Evolutionary conservation across 2,113 vertebrate genomes (phyloP).

Genomic region (Puffinus mauretanicus): DNA sequence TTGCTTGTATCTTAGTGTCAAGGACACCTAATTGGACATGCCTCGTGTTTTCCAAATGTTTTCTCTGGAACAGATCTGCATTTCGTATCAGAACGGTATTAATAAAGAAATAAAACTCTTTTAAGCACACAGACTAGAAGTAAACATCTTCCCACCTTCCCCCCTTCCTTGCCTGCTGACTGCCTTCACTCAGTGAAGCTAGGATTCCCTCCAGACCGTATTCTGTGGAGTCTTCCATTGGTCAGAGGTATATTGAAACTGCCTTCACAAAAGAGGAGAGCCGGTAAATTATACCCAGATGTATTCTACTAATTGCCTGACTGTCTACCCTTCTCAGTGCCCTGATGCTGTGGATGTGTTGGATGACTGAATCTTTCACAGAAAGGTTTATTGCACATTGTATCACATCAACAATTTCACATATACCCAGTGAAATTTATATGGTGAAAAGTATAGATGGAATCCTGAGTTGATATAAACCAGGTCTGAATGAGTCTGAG

Average conservation of each 20-base stretch:
- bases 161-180: not conserved
- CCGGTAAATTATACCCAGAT: not conserved
- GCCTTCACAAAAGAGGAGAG: not conserved
- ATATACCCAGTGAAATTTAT: not conserved
- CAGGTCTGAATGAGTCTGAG: not conserved
- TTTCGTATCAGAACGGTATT: not conserved
- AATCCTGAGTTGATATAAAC: not conserved
- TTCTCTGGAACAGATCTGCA: not conserved
- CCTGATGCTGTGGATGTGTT: not conserved
- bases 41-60: not conserved
- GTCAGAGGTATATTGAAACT: not conserved
- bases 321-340: not conserved
- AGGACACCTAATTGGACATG: not conserved
- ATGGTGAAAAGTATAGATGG: not conserved
- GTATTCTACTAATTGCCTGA: not conserved
- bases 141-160: not conserved
- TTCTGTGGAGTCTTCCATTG: not conserved
- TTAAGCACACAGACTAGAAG: not conserved
- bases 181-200: not conserved
- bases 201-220: not conserved
- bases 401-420: not conserved
- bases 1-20: not conserved
- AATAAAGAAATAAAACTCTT: not conserved
- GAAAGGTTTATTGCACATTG: not conserved
- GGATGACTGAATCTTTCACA: not conserved